Evolutionary conservation across 1,140 invertebrate genomes (phyloP).

Genomic region (Tetragonula clypearis): DNA sequence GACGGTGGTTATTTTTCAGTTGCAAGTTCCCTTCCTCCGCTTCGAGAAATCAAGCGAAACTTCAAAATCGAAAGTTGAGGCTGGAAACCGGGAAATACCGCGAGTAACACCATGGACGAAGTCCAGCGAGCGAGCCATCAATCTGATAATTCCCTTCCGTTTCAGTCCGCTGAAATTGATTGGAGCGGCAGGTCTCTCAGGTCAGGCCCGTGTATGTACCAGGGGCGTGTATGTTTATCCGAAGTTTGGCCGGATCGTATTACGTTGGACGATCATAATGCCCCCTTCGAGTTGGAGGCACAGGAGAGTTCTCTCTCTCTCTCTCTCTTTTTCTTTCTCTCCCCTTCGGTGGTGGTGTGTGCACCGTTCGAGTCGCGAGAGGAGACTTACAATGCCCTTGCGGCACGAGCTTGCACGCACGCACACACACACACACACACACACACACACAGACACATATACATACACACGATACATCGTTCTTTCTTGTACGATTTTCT

Average conservation of each 20-base stretch:
- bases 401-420: slow-evolving; percentile 38
- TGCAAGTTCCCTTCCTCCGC: too few relatives aligned
- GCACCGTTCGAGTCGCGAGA: slow-evolving; percentile 35
- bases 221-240: slow-evolving; percentile 53
- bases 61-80: neutral
- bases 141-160: slow-evolving; percentile 32
- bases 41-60: too few relatives aligned
- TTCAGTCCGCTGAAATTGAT: slow-evolving; percentile 42
- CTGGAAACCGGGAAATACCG: too few relatives aligned
- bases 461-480: neutral
- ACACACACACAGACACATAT: neutral
- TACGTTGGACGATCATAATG: slow-evolving; percentile 58
- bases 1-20: too few relatives aligned
- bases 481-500: slow-evolving; percentile 29
- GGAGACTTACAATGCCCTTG: slow-evolving; percentile 50
- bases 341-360: neutral
- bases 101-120: neutral
- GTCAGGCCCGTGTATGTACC: neutral
- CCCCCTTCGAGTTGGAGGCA: slow-evolving; percentile 9
- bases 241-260: slow-evolving; percentile 49
- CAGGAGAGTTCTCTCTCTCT: slow-evolving; percentile 29
- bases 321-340: neutral
- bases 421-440: neutral
- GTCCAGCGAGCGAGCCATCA: neutral
- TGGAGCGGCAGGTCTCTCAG: slow-evolving; percentile 2